Conservation (phyloP, 2,888 invertebrate species). For the Apodemia mormo region DNA sequence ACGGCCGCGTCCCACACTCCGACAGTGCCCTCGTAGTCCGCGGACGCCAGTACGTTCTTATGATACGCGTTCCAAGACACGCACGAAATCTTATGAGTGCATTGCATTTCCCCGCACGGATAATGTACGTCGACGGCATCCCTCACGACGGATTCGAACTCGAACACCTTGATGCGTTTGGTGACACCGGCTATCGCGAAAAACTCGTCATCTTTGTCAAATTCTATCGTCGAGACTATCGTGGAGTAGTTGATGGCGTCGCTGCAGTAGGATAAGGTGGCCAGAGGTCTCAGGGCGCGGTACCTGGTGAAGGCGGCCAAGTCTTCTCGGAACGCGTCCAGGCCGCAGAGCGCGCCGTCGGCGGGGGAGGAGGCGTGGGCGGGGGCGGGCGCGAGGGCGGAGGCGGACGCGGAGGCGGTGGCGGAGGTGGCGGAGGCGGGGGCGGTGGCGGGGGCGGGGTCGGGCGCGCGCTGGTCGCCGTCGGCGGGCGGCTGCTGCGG, state of each 20-base stretch:
- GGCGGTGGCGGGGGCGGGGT: conserved; percentile 39
- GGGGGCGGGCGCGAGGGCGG: conserved; percentile 53
- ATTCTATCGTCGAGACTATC: conserved; percentile 95
- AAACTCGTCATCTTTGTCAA: conserved; percentile 97
- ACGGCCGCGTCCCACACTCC: conserved; percentile 95
- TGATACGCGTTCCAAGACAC: conserved; percentile 97
- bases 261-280: conserved; percentile 93
- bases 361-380: conserved; percentile 57
- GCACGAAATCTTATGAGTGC: conserved; percentile 96
- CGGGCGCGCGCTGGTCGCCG: conserved; percentile 43
- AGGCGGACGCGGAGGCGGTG: conserved; percentile 38
- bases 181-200: conserved; percentile 98
- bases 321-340: conserved; percentile 91
- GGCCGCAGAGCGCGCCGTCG: conserved; percentile 69
- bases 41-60: conserved; percentile 90
- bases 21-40: conserved; percentile 97
- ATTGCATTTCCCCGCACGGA: conserved; percentile 94
- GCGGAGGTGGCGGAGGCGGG: conserved; percentile 39
- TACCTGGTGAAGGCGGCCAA: conserved; percentile 90
- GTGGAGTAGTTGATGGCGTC: conserved; percentile 94
- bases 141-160: conserved; percentile 91
- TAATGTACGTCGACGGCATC: conserved; percentile 96
- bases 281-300: conserved; percentile 88
- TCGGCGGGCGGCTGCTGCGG: conserved; percentile 38
- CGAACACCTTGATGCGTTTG: conserved; percentile 95